Evolutionary conservation across 1,140 invertebrate species (phyloP).

Genomic region (Forficula auricularia): DNA sequence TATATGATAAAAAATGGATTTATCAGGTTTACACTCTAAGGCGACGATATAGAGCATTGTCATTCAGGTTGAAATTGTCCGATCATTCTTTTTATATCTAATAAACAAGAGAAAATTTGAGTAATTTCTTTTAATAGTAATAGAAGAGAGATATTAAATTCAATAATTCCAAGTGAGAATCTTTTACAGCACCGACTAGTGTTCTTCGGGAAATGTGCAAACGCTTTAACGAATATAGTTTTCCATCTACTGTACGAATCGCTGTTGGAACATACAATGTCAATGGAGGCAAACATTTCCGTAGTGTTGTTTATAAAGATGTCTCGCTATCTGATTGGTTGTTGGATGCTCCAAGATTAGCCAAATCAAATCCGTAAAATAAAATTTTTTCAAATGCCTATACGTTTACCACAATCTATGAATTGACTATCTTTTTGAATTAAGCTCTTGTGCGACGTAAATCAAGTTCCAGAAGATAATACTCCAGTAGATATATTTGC

Average conservation of each 20-base stretch:
- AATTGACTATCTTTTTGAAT: conserved; percentile 17
- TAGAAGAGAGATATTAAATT: too few species aligned
- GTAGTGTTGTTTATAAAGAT: conserved; percentile 91
- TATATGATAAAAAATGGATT: too few species aligned
- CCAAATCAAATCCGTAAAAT: conserved; percentile 28
- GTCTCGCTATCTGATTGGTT: conserved; percentile 87
- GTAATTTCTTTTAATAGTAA: too few species aligned
- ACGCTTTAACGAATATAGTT: conserved; percentile 66
- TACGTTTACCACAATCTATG: too few species aligned
- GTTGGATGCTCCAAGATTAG: conserved; percentile 45
- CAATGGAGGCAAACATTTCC: conserved; percentile 96
- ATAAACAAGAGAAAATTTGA: too few species aligned
- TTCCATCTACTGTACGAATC: conserved; percentile 51
- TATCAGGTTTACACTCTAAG: too few species aligned
- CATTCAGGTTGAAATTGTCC: too few species aligned
- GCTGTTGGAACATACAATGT: conserved; percentile 96
- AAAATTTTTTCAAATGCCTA: too few species aligned
- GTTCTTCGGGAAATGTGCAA: conserved; percentile 68
- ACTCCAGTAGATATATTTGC: conserved; percentile 81
- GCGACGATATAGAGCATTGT: too few species aligned
- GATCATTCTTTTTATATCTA: too few species aligned
- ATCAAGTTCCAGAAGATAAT: conserved; percentile 29
- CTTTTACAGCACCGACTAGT: conserved; percentile 44
- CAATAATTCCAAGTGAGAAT: too few species aligned
- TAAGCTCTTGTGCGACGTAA: conserved; percentile 35